A percentile compares a stretch with the other conserved stretches of the same genome.
Evolutionary conservation across 2,797 vertebrate species (phyloP).

Genomic region (Enteromius treurensis): DNA sequence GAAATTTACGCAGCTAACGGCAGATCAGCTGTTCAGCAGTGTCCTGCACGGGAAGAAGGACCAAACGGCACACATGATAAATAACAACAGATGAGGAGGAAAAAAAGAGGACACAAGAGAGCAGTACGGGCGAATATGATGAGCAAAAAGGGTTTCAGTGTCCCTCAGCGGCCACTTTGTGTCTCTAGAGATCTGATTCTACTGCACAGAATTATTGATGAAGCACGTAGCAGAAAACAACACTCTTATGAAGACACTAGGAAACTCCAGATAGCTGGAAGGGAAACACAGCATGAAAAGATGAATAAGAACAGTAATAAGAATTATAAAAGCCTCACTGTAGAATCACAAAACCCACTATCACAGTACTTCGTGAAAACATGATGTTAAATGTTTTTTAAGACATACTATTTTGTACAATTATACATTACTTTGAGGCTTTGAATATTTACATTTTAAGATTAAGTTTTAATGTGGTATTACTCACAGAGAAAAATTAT

Average conservation of each 20-base stretch:
- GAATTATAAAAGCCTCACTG: background rate
- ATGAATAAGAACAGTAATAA: background rate
- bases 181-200: constrained; percentile 23
- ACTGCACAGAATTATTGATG: constrained; percentile 36
- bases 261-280: background rate
- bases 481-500: background rate
- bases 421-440: background rate
- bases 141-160: constrained; percentile 20
- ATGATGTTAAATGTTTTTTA: background rate
- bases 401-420: background rate
- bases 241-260: constrained; percentile 22
- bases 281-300: constrained; percentile 3
- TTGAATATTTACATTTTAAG: background rate
- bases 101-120: constrained; percentile 22
- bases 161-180: constrained; percentile 1
- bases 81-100: constrained; percentile 49
- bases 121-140: constrained; percentile 6
- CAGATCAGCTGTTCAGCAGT: constrained; percentile 40
- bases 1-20: constrained; percentile 50
- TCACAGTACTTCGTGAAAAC: background rate
- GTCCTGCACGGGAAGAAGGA: constrained; percentile 19
- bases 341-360: background rate
- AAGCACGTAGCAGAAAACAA: constrained; percentile 24
- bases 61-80: constrained; percentile 33
- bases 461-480: background rate